Evolutionary conservation across 2,888 invertebrate species (phyloP).

Genomic region (Deladenus siricidicola): DNA sequence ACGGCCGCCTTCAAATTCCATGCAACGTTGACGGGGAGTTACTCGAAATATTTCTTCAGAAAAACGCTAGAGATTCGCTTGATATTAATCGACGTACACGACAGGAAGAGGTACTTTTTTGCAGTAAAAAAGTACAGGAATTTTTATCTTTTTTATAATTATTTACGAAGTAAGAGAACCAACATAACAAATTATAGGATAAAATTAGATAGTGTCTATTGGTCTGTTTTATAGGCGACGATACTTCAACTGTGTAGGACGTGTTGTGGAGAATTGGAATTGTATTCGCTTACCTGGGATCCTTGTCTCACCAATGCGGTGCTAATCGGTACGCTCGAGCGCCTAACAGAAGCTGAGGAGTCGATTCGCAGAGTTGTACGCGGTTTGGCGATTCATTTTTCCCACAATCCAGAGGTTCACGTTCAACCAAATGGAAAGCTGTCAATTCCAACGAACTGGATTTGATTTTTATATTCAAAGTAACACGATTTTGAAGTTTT

Average conservation of each 20-base stretch:
- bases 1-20: slow-evolving; percentile 44
- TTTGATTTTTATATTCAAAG: too few relatives aligned
- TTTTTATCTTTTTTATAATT: too few relatives aligned
- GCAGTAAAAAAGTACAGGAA: background rate
- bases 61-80: slow-evolving; percentile 20
- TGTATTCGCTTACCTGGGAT: background rate
- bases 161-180: too few relatives aligned
- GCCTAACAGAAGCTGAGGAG: background rate
- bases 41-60: slow-evolving; percentile 38
- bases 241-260: background rate
- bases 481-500: too few relatives aligned
- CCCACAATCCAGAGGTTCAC: background rate
- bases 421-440: background rate
- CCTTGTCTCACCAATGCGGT: background rate
- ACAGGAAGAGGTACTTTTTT: slow-evolving; percentile 11
- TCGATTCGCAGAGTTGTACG: background rate
- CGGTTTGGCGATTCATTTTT: background rate
- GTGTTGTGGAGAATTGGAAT: background rate
- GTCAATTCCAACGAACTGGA: background rate
- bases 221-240: background rate
- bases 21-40: slow-evolving; percentile 46
- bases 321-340: background rate
- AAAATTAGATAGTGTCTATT: background rate
- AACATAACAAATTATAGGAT: too few relatives aligned
- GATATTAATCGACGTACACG: slow-evolving; percentile 9